A percentile compares a stretch with the other conserved stretches of the same genome.
These are phyloP conservation scores for Drosophila sechellia DNA, from an alignment of 1,140 invertebrate genomes.

Conservation along the genomic window DNA sequence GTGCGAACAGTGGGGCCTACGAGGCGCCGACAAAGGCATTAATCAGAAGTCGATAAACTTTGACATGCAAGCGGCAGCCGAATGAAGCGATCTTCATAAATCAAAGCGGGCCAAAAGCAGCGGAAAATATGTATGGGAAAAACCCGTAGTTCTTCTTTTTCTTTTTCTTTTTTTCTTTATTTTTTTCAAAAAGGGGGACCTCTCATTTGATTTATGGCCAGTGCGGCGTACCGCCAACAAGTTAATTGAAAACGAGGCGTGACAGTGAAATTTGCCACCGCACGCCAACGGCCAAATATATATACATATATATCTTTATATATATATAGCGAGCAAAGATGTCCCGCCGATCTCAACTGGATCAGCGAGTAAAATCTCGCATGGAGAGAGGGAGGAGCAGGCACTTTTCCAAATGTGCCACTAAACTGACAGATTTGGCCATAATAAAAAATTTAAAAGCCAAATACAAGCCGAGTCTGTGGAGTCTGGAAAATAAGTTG, in stretches of 20 bases:
- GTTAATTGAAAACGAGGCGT: conserved; percentile 81
- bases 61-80: conserved; percentile 59
- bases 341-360: conserved; percentile 40
- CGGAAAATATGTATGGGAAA: not conserved
- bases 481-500: conserved; percentile 82
- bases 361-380: not conserved
- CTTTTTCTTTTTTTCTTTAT: too few species aligned
- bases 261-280: conserved; percentile 80
- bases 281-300: conserved; percentile 44
- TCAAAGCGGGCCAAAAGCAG: conserved; percentile 35
- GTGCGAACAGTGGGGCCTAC: conserved; percentile 11
- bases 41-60: conserved; percentile 74
- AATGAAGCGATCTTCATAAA: conserved; percentile 81
- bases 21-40: conserved; percentile 60
- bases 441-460: conserved; percentile 78
- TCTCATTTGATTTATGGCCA: conserved; percentile 72
- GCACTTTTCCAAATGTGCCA: conserved; percentile 79
- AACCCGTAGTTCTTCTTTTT: too few species aligned
- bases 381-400: not conserved
- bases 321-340: conserved; percentile 17
- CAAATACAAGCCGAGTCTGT: conserved; percentile 38
- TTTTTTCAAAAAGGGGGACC: not conserved
- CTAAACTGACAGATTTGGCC: conserved; percentile 81
- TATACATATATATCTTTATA: not conserved
- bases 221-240: conserved; percentile 69